Percentiles rank a stretch among this genome's conserved stretches.
Conservation (phyloP, 2,113 vertebrate species). For the Grammomys dolichurus region DNA sequence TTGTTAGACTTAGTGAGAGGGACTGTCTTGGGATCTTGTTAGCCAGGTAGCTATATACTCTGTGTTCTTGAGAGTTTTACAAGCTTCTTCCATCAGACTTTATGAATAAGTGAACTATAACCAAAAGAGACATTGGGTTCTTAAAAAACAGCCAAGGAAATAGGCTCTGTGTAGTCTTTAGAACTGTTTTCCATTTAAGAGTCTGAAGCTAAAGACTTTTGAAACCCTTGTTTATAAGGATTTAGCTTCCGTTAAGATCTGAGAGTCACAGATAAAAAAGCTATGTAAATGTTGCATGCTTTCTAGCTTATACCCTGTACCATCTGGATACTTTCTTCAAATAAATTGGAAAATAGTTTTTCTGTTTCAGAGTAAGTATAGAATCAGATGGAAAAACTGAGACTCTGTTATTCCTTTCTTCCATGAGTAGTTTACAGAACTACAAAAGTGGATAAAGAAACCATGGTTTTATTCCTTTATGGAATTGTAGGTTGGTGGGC, state of each 20-base stretch:
- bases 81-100: background rate
- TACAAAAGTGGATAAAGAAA: background rate
- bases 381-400: background rate
- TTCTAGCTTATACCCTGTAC: background rate
- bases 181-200: background rate
- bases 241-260: slow-evolving; percentile 20
- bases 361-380: slow-evolving; percentile 20
- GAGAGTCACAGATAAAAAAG: background rate
- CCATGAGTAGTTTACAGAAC: background rate
- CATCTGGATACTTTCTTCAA: background rate
- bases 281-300: background rate
- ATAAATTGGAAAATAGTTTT: slow-evolving; percentile 55
- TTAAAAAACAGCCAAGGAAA: background rate
- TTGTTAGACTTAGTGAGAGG: background rate
- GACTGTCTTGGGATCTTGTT: background rate
- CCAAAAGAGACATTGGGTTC: background rate
- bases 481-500: background rate
- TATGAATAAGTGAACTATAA: background rate
- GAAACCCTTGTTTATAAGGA: slow-evolving; percentile 26
- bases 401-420: background rate
- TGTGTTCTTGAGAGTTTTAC: background rate
- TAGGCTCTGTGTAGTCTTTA: background rate
- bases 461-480: background rate
- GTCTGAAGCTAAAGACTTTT: background rate
- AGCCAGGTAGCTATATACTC: background rate